Percentiles rank a stretch among this genome's conserved stretches.
Evolutionary conservation across 2,888 invertebrate genomes (phyloP).

Genomic region (Ypsolopha sequella): DNA sequence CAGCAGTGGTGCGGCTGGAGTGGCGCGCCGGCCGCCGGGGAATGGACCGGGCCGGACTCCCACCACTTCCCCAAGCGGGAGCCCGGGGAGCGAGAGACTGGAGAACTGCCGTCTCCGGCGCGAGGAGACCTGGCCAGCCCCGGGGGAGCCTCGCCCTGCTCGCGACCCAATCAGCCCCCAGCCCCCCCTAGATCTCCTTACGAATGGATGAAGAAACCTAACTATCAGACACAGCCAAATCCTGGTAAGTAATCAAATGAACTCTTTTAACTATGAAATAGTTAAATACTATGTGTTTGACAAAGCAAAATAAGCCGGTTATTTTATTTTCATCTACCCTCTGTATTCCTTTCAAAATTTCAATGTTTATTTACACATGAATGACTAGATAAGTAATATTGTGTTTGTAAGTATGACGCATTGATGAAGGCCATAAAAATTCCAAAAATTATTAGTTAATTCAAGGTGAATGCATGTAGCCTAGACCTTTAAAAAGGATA

Average conservation of each 20-base stretch:
- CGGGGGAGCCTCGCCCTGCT: constrained; percentile 63
- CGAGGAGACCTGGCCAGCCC: constrained; percentile 70
- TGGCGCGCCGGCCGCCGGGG: constrained; percentile 56
- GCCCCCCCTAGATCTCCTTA: constrained; percentile 84
- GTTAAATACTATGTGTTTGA: no score
- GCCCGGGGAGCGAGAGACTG: constrained; percentile 51
- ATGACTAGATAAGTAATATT: no score
- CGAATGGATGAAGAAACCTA: constrained; percentile 94
- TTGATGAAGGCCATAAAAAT: no score
- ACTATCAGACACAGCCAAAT: constrained; percentile 86
- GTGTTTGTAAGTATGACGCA: no score
- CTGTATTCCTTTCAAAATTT: no score
- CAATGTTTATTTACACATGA: no score
- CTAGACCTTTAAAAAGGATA: no score
- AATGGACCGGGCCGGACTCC: constrained; percentile 59
- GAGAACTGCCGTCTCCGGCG: constrained; percentile 59
- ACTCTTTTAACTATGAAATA: no score
- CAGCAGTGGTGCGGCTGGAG: constrained; percentile 72
- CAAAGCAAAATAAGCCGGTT: no score
- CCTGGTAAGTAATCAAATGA: constrained; percentile 74
- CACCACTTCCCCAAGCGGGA: constrained; percentile 60
- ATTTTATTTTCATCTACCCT: no score
- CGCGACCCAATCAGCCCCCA: constrained; percentile 69
- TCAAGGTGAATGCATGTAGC: no score
- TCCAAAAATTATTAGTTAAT: no score